Percentiles rank a stretch among this genome's conserved stretches.
phyloP scores from a whole-genome alignment of 2,888 invertebrate genomes.

The Coenonympha glycerion region DNA sequence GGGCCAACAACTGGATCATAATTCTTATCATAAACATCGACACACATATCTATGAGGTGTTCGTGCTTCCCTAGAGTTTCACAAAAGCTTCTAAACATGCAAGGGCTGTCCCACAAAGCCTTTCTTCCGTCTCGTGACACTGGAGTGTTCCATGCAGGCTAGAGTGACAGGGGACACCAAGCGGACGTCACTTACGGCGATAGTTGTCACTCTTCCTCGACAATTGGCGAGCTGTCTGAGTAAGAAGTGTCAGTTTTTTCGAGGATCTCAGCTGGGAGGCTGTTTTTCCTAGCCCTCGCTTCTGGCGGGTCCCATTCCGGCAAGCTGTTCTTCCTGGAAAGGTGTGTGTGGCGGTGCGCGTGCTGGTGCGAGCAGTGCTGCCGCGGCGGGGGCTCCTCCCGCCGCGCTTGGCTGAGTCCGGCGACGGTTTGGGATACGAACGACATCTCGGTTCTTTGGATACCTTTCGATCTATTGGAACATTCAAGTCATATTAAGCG shows the following conservation, averaged over 20 bases:
- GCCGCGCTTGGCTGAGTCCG: conserved; percentile 64
- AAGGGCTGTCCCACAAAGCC: conserved; percentile 67
- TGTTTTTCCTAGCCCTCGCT: conserved; percentile 63
- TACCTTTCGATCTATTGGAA: conserved; percentile 23
- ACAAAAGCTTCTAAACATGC: conserved; percentile 73
- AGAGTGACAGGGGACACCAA: conserved; percentile 69
- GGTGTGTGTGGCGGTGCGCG: conserved; percentile 58
- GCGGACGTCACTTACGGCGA: conserved; percentile 60
- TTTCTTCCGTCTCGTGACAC: conserved; percentile 49
- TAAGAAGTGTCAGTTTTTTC: conserved; percentile 46
- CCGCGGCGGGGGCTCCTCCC: conserved; percentile 60
- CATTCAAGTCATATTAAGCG: neutral
- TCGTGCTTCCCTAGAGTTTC: conserved; percentile 63
- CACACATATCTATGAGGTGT: conserved; percentile 58
- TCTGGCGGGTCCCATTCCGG: conserved; percentile 71
- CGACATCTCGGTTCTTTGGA: conserved; percentile 51
- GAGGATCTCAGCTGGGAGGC: conserved; percentile 63
- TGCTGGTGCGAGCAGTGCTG: conserved; percentile 72
- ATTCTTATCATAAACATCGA: conserved; percentile 39
- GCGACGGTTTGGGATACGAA: conserved; percentile 77
- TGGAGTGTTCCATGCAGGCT: conserved; percentile 68
- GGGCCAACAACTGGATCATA: conserved; percentile 15
- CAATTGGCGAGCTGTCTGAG: conserved; percentile 43
- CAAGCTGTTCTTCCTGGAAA: conserved; percentile 68
- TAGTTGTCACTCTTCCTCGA: conserved; percentile 65